Conservation (phyloP, 2,888 invertebrate species). For the Hedychridium roseum region DNA sequence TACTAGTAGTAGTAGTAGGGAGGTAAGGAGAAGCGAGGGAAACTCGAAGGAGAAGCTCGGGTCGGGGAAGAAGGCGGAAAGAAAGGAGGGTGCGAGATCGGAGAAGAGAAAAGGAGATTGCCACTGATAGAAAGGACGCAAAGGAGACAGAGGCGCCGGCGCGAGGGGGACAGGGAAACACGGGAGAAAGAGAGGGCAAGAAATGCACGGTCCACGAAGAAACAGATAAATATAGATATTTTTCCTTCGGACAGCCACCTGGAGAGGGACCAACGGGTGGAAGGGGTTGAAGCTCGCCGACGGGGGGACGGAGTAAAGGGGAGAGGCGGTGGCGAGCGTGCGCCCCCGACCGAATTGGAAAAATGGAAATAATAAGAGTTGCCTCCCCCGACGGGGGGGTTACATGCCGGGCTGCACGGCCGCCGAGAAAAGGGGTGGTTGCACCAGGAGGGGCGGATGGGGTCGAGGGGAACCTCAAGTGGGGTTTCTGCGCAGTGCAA, state of each 20-base stretch:
- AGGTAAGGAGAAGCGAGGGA: constrained; percentile 15
- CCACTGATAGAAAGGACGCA: too few species aligned
- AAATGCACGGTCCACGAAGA: constrained; percentile 49
- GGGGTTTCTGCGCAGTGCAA: constrained; percentile 58
- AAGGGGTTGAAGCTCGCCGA: constrained; percentile 27
- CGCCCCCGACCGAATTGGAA: constrained; percentile 58
- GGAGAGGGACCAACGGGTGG: constrained; percentile 29
- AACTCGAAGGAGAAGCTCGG: constrained; percentile 19
- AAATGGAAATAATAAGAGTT: constrained; percentile 63
- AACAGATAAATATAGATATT: constrained; percentile 62
- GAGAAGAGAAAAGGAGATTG: background rate
- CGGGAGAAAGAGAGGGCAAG: constrained; percentile 12
- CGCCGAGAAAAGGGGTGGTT: constrained; percentile 19
- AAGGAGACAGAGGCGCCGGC: background rate
- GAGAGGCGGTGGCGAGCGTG: constrained; percentile 32
- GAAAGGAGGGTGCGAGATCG: constrained; percentile 12
- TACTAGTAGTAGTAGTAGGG: too few species aligned
- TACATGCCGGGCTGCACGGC: constrained; percentile 34
- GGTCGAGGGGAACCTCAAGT: constrained; percentile 37
- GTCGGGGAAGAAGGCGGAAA: constrained; percentile 18
- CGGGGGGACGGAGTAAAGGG: constrained; percentile 9
- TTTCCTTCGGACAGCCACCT: constrained; percentile 47
- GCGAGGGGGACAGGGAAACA: constrained; percentile 10
- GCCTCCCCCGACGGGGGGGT: constrained; percentile 37
- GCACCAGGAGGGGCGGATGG: constrained; percentile 30